Percentiles rank a stretch among this genome's conserved stretches.
phyloP scores from a whole-genome alignment of 2,888 invertebrate species.

The Polietes domitor region DNA sequence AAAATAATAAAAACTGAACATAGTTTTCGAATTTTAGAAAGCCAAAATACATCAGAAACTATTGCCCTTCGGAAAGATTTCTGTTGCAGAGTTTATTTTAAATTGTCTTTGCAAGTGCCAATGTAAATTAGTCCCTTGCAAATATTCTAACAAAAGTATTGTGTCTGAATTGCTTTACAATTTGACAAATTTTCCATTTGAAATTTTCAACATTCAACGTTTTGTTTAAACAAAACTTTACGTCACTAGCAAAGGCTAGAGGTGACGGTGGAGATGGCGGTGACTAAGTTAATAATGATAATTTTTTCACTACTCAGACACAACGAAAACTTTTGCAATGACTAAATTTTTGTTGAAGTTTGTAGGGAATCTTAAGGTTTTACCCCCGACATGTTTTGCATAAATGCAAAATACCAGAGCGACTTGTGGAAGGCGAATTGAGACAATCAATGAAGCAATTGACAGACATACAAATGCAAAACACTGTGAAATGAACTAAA shows the following conservation, averaged over 20 bases:
- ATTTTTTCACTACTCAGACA: background rate
- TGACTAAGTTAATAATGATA: conserved; percentile 38
- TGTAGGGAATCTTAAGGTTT: background rate
- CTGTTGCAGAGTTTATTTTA: too few relatives aligned
- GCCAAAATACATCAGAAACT: too few relatives aligned
- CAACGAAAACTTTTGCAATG: background rate
- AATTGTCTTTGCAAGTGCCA: too few relatives aligned
- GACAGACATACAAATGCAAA: background rate
- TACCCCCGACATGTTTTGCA: background rate
- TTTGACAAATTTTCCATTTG: background rate
- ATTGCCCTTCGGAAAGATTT: too few relatives aligned
- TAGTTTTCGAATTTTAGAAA: too few relatives aligned
- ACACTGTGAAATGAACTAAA: background rate
- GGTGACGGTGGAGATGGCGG: conserved; percentile 25
- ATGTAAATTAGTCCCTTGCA: background rate
- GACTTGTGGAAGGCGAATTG: background rate
- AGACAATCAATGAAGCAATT: background rate
- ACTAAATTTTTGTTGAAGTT: background rate
- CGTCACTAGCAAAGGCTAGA: background rate
- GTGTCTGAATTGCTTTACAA: background rate
- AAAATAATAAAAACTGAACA: too few relatives aligned
- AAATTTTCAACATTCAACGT: background rate
- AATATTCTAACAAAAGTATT: background rate
- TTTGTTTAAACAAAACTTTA: background rate
- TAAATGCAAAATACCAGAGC: background rate